Base-by-base conservation (phyloP, 2,888 invertebrate genomes). In the Xylota sylvarum region DNA sequence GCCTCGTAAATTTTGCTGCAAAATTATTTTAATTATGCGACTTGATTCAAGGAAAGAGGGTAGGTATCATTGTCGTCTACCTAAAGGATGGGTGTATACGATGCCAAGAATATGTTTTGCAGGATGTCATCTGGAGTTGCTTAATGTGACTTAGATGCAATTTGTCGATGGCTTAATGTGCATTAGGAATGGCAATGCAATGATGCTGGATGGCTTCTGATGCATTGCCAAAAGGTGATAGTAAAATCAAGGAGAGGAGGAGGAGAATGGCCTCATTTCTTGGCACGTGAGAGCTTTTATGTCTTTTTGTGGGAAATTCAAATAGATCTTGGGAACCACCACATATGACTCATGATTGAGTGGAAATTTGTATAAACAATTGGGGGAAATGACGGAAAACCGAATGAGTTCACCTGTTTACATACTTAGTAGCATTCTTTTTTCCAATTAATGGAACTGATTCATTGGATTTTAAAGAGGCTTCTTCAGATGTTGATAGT, bases 11-110 rank as follows among this genome's bases (percentile, higher is more conserved):
- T 82, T 82, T 74, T 19, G 23, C 62, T 48, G 77, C 77, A 73
- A 73, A 86, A 86, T 81, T 69, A 82, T 86, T 86, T 86, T 82
- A 86, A 86, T 86, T 82, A 82, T 73, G 37, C 19, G 23, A 2
- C 23, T 23, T 23, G 23, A 23, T 23, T 23, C 70, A 56, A 35
- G 10, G 14, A 48, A 2, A 5, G 6, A 30, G 12, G 2, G 14
- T 12, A 14, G 40, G n/a, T 6, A 37, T 14, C 9, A 65, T 27
- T 40, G 30, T 10, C 14, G 46, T 52, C 55, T 67, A 58, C 67
- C 73, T 67, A 19, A 30, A 9, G n/a, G 37, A 5, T 32, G 7
- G 7, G 0, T 5, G 12, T 17, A 48, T 70, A 10, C 35, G 74
- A 72, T 86, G 86, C 86, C 86, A 86, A 86, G 58, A 73, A 43